These are phyloP conservation scores for Drosophila arawakana DNA, from an alignment of 1,140 invertebrate species.

Conservation along the genomic window DNA sequence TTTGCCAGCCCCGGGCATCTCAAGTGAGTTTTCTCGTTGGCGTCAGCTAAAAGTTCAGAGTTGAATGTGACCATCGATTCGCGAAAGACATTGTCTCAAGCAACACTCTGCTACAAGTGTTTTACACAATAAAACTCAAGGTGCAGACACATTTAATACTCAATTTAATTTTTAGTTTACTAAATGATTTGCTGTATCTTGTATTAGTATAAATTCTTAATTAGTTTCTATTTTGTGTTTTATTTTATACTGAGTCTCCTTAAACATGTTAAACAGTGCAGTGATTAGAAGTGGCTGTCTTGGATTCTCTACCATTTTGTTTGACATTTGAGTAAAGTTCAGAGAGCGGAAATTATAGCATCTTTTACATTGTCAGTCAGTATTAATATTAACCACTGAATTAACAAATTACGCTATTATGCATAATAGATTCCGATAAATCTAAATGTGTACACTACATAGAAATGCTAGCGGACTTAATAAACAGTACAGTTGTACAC, in stretches of 20 bases:
- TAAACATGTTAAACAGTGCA: background rate
- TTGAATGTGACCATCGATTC: conserved; percentile 69
- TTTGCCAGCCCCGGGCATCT: conserved; percentile 17
- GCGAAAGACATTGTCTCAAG: conserved; percentile 32
- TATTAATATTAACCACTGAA: conserved; percentile 8
- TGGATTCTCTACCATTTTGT: background rate
- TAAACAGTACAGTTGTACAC: conserved; percentile 15
- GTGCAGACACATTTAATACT: background rate
- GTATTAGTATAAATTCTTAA: background rate
- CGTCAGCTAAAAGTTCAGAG: conserved; percentile 76
- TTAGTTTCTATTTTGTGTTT: background rate
- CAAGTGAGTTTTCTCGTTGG: conserved; percentile 41
- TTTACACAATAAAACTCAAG: background rate
- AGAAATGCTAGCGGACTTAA: conserved; percentile 7
- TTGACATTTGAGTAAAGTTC: conserved; percentile 47
- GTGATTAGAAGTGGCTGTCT: background rate
- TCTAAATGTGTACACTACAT: conserved; percentile 17
- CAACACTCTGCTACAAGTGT: conserved; percentile 15
- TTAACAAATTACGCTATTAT: background rate
- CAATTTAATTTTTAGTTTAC: background rate
- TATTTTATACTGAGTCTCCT: too few species aligned
- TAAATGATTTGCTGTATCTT: background rate
- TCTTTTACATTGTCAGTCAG: background rate
- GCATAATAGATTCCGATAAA: conserved; percentile 17
- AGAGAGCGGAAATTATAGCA: conserved; percentile 16